Evolutionary conservation across 2,797 vertebrate genomes (phyloP).

Genomic region (Clamator glandarius): DNA sequence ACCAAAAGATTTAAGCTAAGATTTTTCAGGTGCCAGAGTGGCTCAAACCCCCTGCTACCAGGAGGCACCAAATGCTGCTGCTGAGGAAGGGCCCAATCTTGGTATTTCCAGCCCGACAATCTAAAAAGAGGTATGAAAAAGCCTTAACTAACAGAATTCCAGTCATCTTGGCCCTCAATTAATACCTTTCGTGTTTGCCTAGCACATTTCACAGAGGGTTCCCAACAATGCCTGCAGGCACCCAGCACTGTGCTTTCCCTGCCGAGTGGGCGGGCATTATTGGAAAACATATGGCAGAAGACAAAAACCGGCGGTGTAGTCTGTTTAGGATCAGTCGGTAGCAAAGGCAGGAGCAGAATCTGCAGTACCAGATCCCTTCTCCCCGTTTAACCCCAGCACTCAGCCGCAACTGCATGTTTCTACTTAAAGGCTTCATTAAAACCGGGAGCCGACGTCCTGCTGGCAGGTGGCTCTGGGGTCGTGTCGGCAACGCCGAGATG

Average conservation of each 20-base stretch:
- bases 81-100: not conserved
- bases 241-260: not conserved
- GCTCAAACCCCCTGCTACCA: not conserved
- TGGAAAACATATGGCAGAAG: conserved; percentile 27
- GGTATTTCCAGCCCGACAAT: not conserved
- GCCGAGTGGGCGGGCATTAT: not conserved
- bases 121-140: not conserved
- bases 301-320: not conserved
- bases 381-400: not conserved
- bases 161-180: not conserved
- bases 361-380: not conserved
- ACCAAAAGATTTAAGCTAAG: conserved; percentile 1
- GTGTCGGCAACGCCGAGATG: fast-evolving
- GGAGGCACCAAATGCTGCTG: not conserved
- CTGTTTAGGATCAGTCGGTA: conserved; percentile 17
- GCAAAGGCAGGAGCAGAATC: not conserved
- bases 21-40: not conserved
- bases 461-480: fast-evolving
- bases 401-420: fast-evolving
- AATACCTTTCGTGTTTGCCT: not conserved
- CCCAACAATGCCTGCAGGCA: conserved; percentile 34
- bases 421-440: not conserved
- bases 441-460: not conserved
- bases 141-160: not conserved
- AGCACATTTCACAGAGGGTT: not conserved